phyloP scores from a whole-genome alignment of 2,888 invertebrate species.

The Erebia palarica region DNA sequence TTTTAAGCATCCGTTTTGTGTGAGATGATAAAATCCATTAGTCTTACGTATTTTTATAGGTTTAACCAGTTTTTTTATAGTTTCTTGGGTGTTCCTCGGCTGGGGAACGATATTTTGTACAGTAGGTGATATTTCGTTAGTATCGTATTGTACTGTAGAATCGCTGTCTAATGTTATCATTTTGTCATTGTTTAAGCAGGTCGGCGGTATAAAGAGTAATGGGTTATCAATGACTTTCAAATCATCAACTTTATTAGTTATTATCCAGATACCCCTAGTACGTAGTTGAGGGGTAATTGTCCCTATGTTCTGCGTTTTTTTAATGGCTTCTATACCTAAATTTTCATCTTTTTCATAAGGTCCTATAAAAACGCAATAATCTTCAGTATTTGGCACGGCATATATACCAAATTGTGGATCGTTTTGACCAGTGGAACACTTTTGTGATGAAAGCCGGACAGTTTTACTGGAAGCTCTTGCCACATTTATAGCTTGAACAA shows the following conservation, averaged over 20 bases:
- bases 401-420: slow-evolving; percentile 72
- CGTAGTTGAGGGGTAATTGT: background rate
- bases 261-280: slow-evolving; percentile 68
- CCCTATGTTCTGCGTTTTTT: slow-evolving; percentile 51
- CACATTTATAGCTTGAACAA: slow-evolving; percentile 73
- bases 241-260: slow-evolving; percentile 67
- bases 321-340: slow-evolving; percentile 70
- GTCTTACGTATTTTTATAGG: slow-evolving; percentile 69
- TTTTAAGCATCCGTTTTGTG: slow-evolving; percentile 47
- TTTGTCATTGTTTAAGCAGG: slow-evolving; percentile 22
- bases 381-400: slow-evolving; percentile 62
- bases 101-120: background rate
- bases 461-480: slow-evolving; percentile 74
- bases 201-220: slow-evolving; percentile 59
- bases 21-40: slow-evolving; percentile 61
- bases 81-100: slow-evolving; percentile 27
- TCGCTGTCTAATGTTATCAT: slow-evolving; percentile 32
- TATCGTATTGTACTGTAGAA: background rate
- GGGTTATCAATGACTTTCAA: slow-evolving; percentile 68
- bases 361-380: slow-evolving; percentile 69
- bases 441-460: slow-evolving; percentile 69
- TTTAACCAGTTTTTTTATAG: slow-evolving; percentile 53
- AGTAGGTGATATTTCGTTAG: slow-evolving; percentile 13
- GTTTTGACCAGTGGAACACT: slow-evolving; percentile 49
- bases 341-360: slow-evolving; percentile 68